Conservation (phyloP, 53 echinoderm and acorn worm genomes). For the Patiria pectinifera region DNA sequence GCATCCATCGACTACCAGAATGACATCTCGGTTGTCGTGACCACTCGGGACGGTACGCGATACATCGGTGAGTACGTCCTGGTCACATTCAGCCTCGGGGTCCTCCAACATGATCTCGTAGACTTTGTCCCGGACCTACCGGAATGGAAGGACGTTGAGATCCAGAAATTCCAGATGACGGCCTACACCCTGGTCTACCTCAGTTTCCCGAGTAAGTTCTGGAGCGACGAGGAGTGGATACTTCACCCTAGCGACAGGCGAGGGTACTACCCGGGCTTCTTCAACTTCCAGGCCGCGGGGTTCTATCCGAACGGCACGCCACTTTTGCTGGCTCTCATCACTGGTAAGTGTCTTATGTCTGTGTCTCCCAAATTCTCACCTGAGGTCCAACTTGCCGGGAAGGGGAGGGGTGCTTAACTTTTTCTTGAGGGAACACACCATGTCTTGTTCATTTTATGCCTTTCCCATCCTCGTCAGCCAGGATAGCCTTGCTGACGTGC, state of each 20-base stretch:
- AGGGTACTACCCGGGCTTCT: conserved; percentile 56
- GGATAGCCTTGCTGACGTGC: too few species aligned
- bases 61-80: conserved; percentile 69
- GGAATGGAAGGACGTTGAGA: conserved; percentile 59
- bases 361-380: too few species aligned
- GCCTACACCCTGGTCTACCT: conserved; percentile 46
- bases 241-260: conserved; percentile 33
- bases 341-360: neutral
- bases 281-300: conserved; percentile 60
- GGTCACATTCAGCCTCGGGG: conserved; percentile 74
- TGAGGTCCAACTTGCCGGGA: too few species aligned
- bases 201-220: conserved; percentile 47
- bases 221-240: conserved; percentile 57
- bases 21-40: conserved; percentile 50
- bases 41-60: conserved; percentile 52
- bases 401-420: too few species aligned
- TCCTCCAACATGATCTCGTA: conserved; percentile 58
- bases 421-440: too few species aligned
- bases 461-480: too few species aligned
- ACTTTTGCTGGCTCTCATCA: conserved; percentile 17
- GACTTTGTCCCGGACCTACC: conserved; percentile 62
- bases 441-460: too few species aligned
- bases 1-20: conserved; percentile 54
- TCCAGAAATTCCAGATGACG: conserved; percentile 41
- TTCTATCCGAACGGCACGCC: conserved; percentile 33